A percentile compares a stretch with the other conserved stretches of the same genome.
Evolutionary conservation across 2,888 invertebrate species (phyloP).

Genomic region (Leptopilina drosophilae): DNA sequence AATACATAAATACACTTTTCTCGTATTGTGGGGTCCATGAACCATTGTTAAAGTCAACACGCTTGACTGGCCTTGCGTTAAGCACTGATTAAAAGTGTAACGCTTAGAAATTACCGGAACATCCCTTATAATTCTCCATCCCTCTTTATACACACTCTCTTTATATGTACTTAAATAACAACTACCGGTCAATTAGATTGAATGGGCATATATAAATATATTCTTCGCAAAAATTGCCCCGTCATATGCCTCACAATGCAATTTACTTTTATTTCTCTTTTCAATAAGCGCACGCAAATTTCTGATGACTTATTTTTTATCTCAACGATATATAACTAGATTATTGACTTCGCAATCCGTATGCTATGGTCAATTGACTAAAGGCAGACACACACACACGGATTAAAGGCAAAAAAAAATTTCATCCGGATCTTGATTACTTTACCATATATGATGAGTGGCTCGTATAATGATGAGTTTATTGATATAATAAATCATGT

Average conservation of each 20-base stretch:
- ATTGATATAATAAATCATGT: constrained; percentile 24
- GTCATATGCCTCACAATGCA: constrained; percentile 21
- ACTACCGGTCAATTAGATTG: constrained; percentile 49
- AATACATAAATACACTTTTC: constrained; percentile 41
- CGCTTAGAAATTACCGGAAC: constrained; percentile 63
- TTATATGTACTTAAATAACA: constrained; percentile 8
- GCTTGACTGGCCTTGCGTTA: constrained; percentile 66
- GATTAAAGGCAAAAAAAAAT: neutral
- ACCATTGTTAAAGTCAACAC: constrained; percentile 55
- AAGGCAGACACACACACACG: neutral
- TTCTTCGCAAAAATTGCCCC: constrained; percentile 34
- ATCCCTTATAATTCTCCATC: constrained; percentile 17
- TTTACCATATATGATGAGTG: constrained; percentile 6
- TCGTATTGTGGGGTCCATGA: constrained; percentile 48
- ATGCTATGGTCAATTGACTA: constrained; percentile 18
- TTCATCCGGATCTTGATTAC: constrained; percentile 9
- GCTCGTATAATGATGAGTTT: constrained; percentile 1
- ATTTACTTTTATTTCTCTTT: neutral
- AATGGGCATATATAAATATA: constrained; percentile 36
- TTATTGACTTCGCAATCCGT: constrained; percentile 23
- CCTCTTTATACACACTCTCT: constrained; percentile 16
- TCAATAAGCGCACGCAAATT: too few relatives aligned
- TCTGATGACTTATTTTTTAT: constrained; percentile 7
- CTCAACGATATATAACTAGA: neutral
- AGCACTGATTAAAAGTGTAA: constrained; percentile 68